Conservation (phyloP, 2,113 vertebrate species). For the Lucifuga dentata region DNA sequence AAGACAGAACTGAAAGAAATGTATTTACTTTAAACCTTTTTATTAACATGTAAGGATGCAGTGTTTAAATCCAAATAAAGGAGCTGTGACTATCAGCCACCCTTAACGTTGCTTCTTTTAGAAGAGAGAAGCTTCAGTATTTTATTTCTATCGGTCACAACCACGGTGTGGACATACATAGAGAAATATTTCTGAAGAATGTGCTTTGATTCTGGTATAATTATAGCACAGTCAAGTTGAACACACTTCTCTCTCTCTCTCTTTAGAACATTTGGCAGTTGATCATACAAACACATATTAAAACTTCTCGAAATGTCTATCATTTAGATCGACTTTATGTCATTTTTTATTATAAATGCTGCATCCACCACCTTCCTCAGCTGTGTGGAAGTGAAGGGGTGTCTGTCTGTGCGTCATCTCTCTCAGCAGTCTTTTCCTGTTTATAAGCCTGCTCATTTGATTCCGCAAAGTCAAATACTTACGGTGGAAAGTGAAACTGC, state of each 20-base stretch:
- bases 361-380: constrained; percentile 40
- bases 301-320: constrained; percentile 3
- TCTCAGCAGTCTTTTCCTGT: background rate
- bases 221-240: background rate
- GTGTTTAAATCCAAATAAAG: background rate
- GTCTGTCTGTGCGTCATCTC: background rate
- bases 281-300: background rate
- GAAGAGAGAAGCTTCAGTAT: background rate
- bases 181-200: background rate
- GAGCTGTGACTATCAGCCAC: background rate
- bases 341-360: constrained; percentile 21
- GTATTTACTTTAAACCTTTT: background rate
- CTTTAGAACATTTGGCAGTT: background rate
- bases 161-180: background rate
- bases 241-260: background rate
- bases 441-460: constrained; percentile 9
- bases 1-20: background rate
- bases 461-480: constrained; percentile 59
- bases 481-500: constrained; percentile 49
- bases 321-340: background rate
- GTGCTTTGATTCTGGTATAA: background rate
- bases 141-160: background rate
- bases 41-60: background rate
- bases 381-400: background rate
- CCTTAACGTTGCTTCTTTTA: background rate